Percentiles rank a stretch among this genome's conserved stretches.
phyloP scores from a whole-genome alignment of 2,113 vertebrate species.

The Crocuta crocuta region DNA sequence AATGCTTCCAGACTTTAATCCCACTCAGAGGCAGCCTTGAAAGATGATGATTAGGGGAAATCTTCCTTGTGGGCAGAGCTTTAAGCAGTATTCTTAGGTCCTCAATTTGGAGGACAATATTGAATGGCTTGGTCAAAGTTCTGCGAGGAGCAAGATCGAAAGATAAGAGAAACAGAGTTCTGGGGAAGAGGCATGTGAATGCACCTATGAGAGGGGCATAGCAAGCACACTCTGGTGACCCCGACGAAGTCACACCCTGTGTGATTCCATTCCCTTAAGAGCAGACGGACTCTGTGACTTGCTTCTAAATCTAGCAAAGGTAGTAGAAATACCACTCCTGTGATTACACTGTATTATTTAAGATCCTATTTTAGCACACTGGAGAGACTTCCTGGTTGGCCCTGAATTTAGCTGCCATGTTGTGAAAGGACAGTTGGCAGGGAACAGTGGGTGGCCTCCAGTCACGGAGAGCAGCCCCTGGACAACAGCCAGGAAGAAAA shows the following conservation, averaged over 20 bases:
- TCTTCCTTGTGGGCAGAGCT: not conserved
- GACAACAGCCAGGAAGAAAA: not conserved
- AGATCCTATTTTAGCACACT: not conserved
- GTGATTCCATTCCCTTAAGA: not conserved
- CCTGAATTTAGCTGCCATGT: not conserved
- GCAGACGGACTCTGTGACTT: not conserved
- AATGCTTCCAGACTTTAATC: not conserved
- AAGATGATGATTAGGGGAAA: not conserved
- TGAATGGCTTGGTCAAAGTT: not conserved
- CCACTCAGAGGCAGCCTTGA: not conserved
- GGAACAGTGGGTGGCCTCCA: not conserved
- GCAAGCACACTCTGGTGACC: not conserved
- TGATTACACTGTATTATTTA: not conserved
- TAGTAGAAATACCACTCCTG: not conserved
- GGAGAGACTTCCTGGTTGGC: not conserved
- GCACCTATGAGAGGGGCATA: not conserved
- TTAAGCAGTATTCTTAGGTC: not conserved
- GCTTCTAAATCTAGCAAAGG: not conserved
- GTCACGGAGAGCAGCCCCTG: not conserved
- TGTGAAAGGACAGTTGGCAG: not conserved
- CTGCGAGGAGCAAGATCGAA: not conserved
- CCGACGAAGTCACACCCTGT: not conserved
- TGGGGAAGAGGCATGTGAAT: not conserved
- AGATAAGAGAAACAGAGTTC: not conserved
- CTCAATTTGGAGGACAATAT: not conserved